Conservation (phyloP, 2,113 vertebrate species). For the Embiotoca jacksoni region DNA sequence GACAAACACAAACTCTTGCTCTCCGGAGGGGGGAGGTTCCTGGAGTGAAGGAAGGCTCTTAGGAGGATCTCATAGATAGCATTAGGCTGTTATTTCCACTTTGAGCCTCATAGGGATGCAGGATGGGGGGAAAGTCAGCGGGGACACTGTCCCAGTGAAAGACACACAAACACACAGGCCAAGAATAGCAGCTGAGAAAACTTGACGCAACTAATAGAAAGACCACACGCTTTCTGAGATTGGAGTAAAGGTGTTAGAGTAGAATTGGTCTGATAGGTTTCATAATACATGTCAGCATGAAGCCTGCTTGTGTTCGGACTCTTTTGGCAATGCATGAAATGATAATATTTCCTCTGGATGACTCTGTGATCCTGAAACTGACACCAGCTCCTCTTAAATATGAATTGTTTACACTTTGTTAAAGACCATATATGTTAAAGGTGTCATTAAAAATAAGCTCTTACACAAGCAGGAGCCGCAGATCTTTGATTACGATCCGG, state of each 20-base stretch:
- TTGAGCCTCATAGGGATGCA: slow-evolving; percentile 48
- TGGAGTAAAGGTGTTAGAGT: not conserved
- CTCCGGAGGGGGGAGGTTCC: slow-evolving; percentile 44
- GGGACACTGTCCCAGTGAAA: slow-evolving; percentile 54
- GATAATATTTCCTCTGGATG: not conserved
- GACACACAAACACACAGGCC: slow-evolving; percentile 34
- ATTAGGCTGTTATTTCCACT: slow-evolving; percentile 52
- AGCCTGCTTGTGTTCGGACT: not conserved
- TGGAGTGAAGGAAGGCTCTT: slow-evolving; percentile 22
- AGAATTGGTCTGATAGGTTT: not conserved
- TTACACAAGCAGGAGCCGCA: not conserved
- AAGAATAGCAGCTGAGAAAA: slow-evolving; percentile 25
- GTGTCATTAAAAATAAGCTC: not conserved
- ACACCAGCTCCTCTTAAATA: not conserved
- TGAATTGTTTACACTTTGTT: slow-evolving; percentile 1
- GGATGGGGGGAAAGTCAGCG: slow-evolving; percentile 35
- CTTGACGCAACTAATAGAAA: not conserved
- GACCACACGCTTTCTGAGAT: not conserved
- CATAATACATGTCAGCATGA: not conserved
- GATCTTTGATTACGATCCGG: slow-evolving; percentile 17
- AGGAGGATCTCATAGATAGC: slow-evolving; percentile 56
- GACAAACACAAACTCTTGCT: slow-evolving; percentile 7
- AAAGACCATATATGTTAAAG: not conserved
- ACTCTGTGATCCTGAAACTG: not conserved
- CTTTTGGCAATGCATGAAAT: not conserved